phyloP scores from a whole-genome alignment of 2,888 invertebrate species.

The Tinea semifulvella region DNA sequence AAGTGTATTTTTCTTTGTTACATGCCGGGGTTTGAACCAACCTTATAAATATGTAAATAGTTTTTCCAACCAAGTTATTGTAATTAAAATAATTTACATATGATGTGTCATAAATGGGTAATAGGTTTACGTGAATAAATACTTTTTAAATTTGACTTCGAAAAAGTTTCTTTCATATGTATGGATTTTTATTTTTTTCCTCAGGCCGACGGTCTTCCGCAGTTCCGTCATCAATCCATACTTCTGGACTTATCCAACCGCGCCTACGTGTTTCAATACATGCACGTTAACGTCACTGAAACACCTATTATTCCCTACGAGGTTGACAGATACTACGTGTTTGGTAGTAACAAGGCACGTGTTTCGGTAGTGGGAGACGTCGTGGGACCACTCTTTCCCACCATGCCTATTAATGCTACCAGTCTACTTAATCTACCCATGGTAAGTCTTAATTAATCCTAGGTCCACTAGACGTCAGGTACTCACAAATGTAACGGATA shows the following conservation, averaged over 20 bases:
- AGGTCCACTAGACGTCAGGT: too few relatives aligned
- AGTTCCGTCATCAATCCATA: conserved; percentile 91
- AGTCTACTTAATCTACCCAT: conserved; percentile 83
- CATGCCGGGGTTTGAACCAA: too few relatives aligned
- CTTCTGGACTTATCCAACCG: conserved; percentile 91
- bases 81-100: too few relatives aligned
- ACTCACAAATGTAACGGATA: too few relatives aligned
- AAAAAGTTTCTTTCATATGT: too few relatives aligned
- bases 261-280: conserved; percentile 91
- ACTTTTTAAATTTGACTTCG: too few relatives aligned
- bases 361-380: conserved; percentile 91
- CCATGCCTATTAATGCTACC: conserved; percentile 90
- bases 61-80: too few relatives aligned
- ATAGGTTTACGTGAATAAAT: too few relatives aligned
- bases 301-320: conserved; percentile 92
- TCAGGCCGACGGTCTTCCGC: conserved; percentile 89
- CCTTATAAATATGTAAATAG: too few relatives aligned
- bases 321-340: conserved; percentile 87
- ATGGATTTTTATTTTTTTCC: conserved; percentile 17
- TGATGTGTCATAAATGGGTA: too few relatives aligned
- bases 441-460: conserved; percentile 57
- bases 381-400: conserved; percentile 91
- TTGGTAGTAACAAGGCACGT: conserved; percentile 87
- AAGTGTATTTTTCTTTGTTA: too few relatives aligned
- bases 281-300: conserved; percentile 96